Percentiles rank a stretch among this genome's conserved stretches.
phyloP scores from a whole-genome alignment of 2,113 vertebrate species.

The Pterophyllum scalare region DNA sequence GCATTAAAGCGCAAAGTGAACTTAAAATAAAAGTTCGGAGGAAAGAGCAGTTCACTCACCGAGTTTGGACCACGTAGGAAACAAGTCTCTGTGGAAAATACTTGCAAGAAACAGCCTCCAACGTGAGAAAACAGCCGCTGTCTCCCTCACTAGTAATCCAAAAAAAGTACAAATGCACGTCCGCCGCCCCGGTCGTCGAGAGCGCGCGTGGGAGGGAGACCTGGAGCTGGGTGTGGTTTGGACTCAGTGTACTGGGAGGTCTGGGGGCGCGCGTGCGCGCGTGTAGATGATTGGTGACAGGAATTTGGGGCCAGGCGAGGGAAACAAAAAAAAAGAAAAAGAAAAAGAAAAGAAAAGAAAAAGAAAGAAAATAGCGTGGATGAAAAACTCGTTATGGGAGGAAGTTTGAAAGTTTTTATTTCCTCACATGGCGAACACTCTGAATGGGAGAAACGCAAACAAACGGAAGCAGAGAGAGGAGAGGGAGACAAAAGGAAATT shows the following conservation, averaged over 20 bases:
- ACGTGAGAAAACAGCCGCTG: conserved; percentile 37
- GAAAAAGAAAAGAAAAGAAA: neutral
- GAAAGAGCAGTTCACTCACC: conserved; percentile 48
- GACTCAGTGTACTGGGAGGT: conserved; percentile 15
- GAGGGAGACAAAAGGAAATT: conserved; percentile 55
- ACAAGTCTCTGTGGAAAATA: neutral
- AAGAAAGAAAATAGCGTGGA: neutral
- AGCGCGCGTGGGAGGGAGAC: conserved; percentile 58
- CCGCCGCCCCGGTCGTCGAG: conserved; percentile 5
- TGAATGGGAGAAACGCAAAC: neutral
- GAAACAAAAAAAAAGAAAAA: neutral
- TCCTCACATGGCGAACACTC: conserved; percentile 17
- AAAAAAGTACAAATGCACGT: conserved; percentile 19
- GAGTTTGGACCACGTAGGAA: neutral
- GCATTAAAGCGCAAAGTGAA: conserved; percentile 38
- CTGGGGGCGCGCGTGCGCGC: neutral
- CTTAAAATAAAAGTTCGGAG: neutral
- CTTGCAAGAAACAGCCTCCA: conserved; percentile 21
- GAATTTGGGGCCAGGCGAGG: conserved; percentile 9
- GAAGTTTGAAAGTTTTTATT: conserved; percentile 27
- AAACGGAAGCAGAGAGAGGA: conserved; percentile 1
- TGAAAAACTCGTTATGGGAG: neutral
- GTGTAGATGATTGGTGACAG: neutral
- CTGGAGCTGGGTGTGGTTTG: conserved; percentile 73
- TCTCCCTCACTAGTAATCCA: conserved; percentile 21